Evolutionary conservation across 2,113 vertebrate species (phyloP), one percentile per base, ranked within the genome.

Genomic region (Vulpes vulpes): DNA sequence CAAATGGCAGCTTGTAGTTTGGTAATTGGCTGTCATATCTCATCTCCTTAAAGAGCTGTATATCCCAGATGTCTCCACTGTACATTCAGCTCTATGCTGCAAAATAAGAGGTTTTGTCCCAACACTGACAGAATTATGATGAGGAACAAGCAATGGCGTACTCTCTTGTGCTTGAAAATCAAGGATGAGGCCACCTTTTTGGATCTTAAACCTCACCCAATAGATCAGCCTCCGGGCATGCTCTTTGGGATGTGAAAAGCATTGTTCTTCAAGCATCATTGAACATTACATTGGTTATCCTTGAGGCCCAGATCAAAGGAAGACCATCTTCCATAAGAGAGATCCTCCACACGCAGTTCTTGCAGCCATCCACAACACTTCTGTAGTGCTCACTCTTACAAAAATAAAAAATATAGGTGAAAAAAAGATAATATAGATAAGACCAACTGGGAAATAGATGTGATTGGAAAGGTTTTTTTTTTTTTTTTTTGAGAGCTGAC

Each of bases 371-470:
- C 57, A 14, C 27, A 20, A 6, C 95, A n/a, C 19, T 25, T 92
- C 89, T 49, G 25, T 43, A 97, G 92, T 43, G 23, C 53, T 69
- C 49, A 67, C 1, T 1, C 53, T 30, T 38, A 20, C 60, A 89
- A 49, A 43, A n/a, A 43, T 43, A 7, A 95, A 73, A 88, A 55
- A 59, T 67, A 93, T 30, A 57, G 53, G 81, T 60, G 57, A 93
- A 84, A 76, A 53, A 53, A 74, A 76, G 79, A 64, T 23, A 89
- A 94, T 49, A 23, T 1, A 94, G 94, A 80, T 67, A 96, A 14
- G 38, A 89, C 20, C 91, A 35, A 76, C 57, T 60, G 55, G 96
- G 96, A 98, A 98, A 86, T 30, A 96, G 91, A 87, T 89, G 19
- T 51, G 95, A 91, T 64, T 27, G 76, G 60, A 87, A 86, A 79